These are phyloP conservation scores for Boulengeromyrus knoepffleri DNA, from an alignment of 2,113 vertebrate genomes.

Conservation along the genomic window DNA sequence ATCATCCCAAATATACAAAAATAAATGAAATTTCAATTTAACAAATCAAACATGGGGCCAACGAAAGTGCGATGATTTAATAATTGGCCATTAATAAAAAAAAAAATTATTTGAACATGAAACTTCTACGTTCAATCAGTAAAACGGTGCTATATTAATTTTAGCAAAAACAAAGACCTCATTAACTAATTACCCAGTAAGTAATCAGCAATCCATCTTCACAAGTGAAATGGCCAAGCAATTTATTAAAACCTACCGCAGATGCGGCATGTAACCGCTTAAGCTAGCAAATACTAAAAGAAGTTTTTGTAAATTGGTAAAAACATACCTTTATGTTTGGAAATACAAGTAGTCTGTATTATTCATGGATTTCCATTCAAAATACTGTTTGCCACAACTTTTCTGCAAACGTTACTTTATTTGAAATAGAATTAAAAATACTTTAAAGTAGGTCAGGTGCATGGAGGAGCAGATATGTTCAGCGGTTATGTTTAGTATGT, in stretches of 20 bases:
- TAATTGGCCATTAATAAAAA: neutral
- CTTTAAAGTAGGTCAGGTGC: neutral
- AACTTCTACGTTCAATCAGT: neutral
- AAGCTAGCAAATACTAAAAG: neutral
- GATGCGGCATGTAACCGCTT: neutral
- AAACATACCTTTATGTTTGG: neutral
- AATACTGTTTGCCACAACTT: neutral
- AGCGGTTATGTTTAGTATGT: neutral
- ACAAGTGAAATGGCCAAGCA: neutral
- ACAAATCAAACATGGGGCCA: neutral
- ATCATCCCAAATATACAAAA: neutral
- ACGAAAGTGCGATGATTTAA: neutral
- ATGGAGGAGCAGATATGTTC: neutral
- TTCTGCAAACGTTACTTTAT: neutral
- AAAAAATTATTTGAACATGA: neutral
- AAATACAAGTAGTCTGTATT: neutral
- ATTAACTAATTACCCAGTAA: neutral
- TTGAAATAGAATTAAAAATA: neutral
- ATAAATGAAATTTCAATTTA: neutral
- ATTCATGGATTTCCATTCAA: neutral
- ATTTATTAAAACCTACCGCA: neutral
- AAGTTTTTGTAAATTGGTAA: neutral
- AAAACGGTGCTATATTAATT: neutral
- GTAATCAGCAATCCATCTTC: neutral
- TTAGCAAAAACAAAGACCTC: neutral